Evolutionary conservation across 2,113 vertebrate species (phyloP).

Genomic region (Lasiurus cinereus): DNA sequence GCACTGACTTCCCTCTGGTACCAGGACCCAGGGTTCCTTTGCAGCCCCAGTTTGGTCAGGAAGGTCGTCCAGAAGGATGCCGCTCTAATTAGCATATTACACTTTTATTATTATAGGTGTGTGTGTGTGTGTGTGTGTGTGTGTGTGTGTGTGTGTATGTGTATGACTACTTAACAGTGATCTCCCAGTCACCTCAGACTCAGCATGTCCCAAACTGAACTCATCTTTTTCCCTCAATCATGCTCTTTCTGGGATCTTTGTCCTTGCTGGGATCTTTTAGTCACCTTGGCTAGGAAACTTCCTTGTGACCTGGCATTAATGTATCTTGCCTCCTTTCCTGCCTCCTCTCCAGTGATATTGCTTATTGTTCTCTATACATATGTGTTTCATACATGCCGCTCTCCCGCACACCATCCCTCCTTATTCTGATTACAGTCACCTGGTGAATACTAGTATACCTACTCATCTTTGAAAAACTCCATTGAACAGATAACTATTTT

Average conservation of each 20-base stretch:
- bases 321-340: neutral
- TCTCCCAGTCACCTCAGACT: neutral
- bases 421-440: neutral
- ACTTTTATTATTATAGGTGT: no score
- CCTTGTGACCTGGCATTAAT: neutral
- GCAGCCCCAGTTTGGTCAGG: no score
- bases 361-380: neutral
- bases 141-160: no score
- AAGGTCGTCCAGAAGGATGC: no score
- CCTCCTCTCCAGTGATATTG: neutral
- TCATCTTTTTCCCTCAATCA: neutral
- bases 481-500: neutral
- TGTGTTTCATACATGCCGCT: neutral
- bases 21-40: no score
- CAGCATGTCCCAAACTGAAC: neutral
- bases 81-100: no score
- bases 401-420: neutral
- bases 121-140: no score
- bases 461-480: neutral
- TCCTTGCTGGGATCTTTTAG: neutral
- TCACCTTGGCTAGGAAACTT: neutral
- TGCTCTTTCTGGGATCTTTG: conserved; percentile 36
- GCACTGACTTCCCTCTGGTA: no score
- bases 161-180: neutral
- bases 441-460: neutral